A percentile compares a stretch with the other conserved stretches of the same genome.
Conservation (phyloP, 2,113 vertebrate species). For the Perccottus glenii region DNA sequence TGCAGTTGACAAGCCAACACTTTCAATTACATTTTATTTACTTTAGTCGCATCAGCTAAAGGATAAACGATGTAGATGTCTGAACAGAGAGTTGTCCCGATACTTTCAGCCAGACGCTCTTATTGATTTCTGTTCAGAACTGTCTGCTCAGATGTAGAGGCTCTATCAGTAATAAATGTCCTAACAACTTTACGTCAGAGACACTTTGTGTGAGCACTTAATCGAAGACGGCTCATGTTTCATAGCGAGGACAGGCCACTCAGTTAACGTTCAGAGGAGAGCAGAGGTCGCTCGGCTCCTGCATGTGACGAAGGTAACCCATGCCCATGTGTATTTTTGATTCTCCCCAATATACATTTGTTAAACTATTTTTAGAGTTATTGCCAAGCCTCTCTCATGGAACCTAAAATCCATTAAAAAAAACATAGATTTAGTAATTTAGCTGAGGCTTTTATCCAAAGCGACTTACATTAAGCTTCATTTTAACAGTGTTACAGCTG, state of each 20-base stretch:
- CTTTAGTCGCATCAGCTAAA: too few species aligned
- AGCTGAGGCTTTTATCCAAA: too few species aligned
- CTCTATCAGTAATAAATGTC: slow-evolving; percentile 37
- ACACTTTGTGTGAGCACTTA: slow-evolving; percentile 39
- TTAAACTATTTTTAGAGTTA: too few species aligned
- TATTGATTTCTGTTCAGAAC: slow-evolving; percentile 54
- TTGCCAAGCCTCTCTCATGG: too few species aligned
- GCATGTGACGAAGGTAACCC: slow-evolving; percentile 55
- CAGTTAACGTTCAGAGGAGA: slow-evolving; percentile 21
- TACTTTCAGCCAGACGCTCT: slow-evolving; percentile 45
- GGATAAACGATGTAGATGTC: too few species aligned
- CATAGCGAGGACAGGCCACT: slow-evolving; percentile 10
- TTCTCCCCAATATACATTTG: too few species aligned
- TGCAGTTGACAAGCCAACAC: too few species aligned
- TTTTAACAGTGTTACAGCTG: too few species aligned
- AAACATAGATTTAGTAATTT: too few species aligned
- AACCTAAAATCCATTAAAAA: too few species aligned
- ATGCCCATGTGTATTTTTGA: slow-evolving; percentile 21
- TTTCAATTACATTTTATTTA: too few species aligned
- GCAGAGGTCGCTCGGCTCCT: slow-evolving; percentile 28
- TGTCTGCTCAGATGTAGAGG: slow-evolving; percentile 37
- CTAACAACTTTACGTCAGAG: slow-evolving; percentile 38
- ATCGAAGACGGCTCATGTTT: slow-evolving; percentile 39
- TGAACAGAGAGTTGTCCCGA: not conserved
- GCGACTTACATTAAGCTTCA: too few species aligned